Evolutionary conservation across 2,888 invertebrate species (phyloP), one percentile per base, ranked within the genome.

Genomic region (Drosophila paranaensis): DNA sequence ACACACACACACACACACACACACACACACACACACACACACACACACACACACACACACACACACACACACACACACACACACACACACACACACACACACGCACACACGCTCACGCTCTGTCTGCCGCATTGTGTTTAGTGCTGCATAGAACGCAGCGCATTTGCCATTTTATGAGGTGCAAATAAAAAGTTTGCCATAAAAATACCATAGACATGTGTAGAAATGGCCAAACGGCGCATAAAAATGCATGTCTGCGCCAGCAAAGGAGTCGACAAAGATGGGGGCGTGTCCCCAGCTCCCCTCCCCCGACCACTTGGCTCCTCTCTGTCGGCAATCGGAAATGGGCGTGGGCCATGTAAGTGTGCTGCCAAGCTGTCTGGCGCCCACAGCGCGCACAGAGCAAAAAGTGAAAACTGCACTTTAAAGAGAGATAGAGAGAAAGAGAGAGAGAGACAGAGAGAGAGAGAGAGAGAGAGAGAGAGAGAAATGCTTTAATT

Each of bases 111-210:
- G 75, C 30, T n/a, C 46, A 6, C 30, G 6, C 20, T 20, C 33
- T 25, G 72, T 70, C 74, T 76, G 63, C 43, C 67, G 78, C 74
- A 69, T 82, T 82, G 81, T 81, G 79, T 73, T 82, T 83, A 83
- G 88, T 80, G 77, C 72, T 82, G 82, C 88, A 88, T 87, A 81
- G 70, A 81, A 81, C 89, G 79, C 65, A 81, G 88, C 87, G 87
- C 90, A 90, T 90, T 90, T 90, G 80, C 73, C 82, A 79, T 90
- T 91, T 92, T 91, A 92, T 90, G 91, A 91, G 90, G 91, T 91
- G 91, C 88, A 91, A 91, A 92, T 91, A 91, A 91, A 91, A 91
- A 87, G 85, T 85, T 84, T 77, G 78, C 80, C 76, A 85, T 90
- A 89, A 90, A 85, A 86, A 83, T 80, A 79, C 84, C 88, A 89